Conservation (phyloP, 2,113 vertebrate genomes). For the Rissa tridactyla region DNA sequence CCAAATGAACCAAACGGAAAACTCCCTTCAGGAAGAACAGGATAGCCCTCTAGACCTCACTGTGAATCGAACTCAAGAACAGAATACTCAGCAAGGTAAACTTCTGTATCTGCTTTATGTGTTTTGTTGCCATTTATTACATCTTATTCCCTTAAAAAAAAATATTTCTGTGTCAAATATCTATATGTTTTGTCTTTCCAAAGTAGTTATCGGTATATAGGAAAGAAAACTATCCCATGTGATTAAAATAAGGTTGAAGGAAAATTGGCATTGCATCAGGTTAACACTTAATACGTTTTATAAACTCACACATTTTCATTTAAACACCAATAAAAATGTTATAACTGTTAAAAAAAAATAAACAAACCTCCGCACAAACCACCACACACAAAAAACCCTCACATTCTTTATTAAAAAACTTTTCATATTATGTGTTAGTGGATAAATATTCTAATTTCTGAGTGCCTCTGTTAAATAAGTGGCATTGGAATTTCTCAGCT, state of each 20-base stretch:
- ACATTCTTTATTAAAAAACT: background rate
- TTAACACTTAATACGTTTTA: background rate
- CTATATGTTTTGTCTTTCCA: background rate
- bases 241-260: background rate
- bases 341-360: background rate
- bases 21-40: conserved; percentile 82
- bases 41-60: conserved; percentile 97
- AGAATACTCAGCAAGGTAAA: conserved; percentile 87
- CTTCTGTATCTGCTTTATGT: background rate
- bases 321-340: background rate
- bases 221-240: background rate
- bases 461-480: background rate
- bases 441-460: background rate
- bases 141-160: background rate
- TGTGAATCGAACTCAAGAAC: conserved; percentile 86
- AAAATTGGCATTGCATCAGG: background rate
- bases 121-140: background rate
- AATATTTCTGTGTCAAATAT: background rate
- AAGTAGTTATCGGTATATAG: background rate
- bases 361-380: too few relatives aligned
- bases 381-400: background rate
- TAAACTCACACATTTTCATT: background rate
- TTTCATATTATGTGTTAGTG: background rate
- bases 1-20: conserved; percentile 81
- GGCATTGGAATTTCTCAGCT: background rate